A percentile compares a stretch with the other conserved stretches of the same genome.
These are phyloP conservation scores for Brachycybe producta DNA, from an alignment of 2,888 invertebrate genomes.

Conservation along the genomic window DNA sequence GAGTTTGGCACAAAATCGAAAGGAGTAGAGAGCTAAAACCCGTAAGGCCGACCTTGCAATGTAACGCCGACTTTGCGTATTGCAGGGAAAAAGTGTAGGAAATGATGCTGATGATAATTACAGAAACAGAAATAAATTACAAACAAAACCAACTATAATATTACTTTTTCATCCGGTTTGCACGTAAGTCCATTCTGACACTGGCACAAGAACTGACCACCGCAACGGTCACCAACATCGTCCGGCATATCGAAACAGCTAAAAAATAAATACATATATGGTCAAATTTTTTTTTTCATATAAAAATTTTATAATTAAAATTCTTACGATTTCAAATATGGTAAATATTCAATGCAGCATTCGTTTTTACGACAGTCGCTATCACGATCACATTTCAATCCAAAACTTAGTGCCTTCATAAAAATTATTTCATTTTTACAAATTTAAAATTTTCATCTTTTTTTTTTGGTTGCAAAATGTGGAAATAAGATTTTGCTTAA, in stretches of 20 bases:
- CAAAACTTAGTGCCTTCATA: too few relatives aligned
- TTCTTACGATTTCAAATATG: neutral
- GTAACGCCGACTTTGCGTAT: too few relatives aligned
- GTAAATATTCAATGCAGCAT: constrained; percentile 15
- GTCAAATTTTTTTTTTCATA: neutral
- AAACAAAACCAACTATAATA: neutral
- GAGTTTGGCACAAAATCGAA: too few relatives aligned
- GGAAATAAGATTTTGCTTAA: too few relatives aligned
- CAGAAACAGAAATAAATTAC: neutral
- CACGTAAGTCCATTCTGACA: constrained; percentile 7
- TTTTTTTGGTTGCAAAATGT: too few relatives aligned
- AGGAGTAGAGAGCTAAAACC: too few relatives aligned
- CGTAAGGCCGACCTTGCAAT: too few relatives aligned
- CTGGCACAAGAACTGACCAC: constrained; percentile 12
- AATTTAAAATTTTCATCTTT: too few relatives aligned
- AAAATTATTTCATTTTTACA: too few relatives aligned
- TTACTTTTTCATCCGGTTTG: neutral
- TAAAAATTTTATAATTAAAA: neutral
- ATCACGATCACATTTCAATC: neutral
- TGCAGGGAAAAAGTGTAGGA: too few relatives aligned
- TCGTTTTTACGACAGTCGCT: constrained; percentile 4
- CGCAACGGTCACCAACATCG: constrained; percentile 5
- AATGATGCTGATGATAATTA: too few relatives aligned
- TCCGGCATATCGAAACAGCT: constrained; percentile 11
- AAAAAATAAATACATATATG: neutral